Base-by-base conservation (phyloP, 2,888 invertebrate species). In the Hyposoter dolosus region DNA sequence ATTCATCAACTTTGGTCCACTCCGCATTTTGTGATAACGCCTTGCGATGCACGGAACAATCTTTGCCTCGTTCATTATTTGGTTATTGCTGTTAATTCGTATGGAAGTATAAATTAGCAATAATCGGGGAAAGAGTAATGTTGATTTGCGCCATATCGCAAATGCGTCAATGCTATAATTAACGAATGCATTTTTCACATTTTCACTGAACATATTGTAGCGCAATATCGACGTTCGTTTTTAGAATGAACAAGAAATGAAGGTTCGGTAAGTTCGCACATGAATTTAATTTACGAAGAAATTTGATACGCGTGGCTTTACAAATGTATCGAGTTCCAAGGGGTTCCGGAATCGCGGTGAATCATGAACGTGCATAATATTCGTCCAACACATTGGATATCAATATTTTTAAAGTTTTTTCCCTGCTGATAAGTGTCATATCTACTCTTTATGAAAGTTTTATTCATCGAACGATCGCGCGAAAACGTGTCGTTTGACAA, bases 31-130 rank as follows among this genome's bases (percentile, higher is more conserved):
- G n/a, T 40, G 19, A 12, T 72, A 28, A 53, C 12, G 72, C 12
- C 23, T 19, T 12, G 60, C 40, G 56, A 72, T 19, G 53, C 56
- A 40, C 12, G 7, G 32, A 40, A 56, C 47, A 65, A 72, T 50
- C 50, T 63, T 23, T 19, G 17, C 45, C n/a, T 47, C n/a, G 32
- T 15, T 66, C 56, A 47, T 40, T 23, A 23, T 60, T 56, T n/a
- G 65, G 28, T 10, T 78, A 45, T 28, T 10, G 19, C n/a, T 23
- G 50, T 28, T 35, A 10, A 72, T 6, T 35, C 50, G 45, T 19
- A 69, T 28, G 23, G 66, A 40, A 53, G 65, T 69, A 69, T 79
- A n/a, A 80, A 84, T 69, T 60, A 69, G 19, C 17, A 56, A 72
- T 35, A 43, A 77, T 35, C 60, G 28, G 35, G 15, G 69, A 47